Base-by-base conservation (phyloP, 2,113 vertebrate genomes). In the Probosciger aterrimus region DNA sequence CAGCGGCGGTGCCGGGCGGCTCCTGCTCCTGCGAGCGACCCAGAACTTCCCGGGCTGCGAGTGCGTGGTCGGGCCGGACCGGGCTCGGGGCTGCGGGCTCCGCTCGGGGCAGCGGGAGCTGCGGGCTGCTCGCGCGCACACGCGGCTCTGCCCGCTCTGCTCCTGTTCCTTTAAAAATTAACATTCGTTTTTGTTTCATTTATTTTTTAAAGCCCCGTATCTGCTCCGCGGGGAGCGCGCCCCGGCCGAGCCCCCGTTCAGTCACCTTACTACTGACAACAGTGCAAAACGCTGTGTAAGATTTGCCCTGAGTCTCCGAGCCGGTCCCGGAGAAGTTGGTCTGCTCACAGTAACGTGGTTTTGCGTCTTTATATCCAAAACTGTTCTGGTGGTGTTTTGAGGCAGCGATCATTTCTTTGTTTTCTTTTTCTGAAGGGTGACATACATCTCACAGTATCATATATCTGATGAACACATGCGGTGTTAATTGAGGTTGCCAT, bases 401-500 rank as follows among this genome's bases (percentile, higher is more conserved):
- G 57, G 70, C 39, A n/a, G 24, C 6, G 25, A 7, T 22, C 52
- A 39, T 49, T 35, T 23, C 22, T 18, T 39, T 24, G 28, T n/a
- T 52, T 30, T 8, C 30, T 37, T 50, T 73, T 52, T 22, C 23
- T 2, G 0, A 31, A 53, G 18, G 64, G 68, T 91, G 73, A 67
- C 88, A 81, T 67, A 46, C 41, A 46, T 82, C 70, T 79, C 53
- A 75, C 86, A 23, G 7, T 31, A 44, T 90, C 60, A 41, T 18
- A 14, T 55, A 75, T 85, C 28, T 69, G 88, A 85, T 76, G 77
- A 75, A 62, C 47, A 13, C 91, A 30, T 7, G 25, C 43, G n/a
- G 68, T 79, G 95, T 94, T 96, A 93, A 96, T 88, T 90, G 92
- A 93, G 93, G 96, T 97, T 97, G 97, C 96, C 86, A 97, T 97